phyloP scores from a whole-genome alignment of 2,797 vertebrate species.

The Alexandromys oeconomus region DNA sequence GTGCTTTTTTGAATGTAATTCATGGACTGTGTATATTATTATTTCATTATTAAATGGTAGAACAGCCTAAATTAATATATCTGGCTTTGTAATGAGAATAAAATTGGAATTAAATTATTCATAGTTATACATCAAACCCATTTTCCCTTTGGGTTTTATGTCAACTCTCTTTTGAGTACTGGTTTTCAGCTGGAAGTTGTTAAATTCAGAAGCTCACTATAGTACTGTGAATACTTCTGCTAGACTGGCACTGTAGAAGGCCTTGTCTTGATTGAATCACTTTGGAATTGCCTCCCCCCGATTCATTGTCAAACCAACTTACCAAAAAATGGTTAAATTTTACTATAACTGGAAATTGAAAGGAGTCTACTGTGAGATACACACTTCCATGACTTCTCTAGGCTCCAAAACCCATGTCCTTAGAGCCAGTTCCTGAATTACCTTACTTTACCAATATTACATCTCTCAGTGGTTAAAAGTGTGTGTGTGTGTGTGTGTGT shows the following conservation, averaged over 20 bases:
- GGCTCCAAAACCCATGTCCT: slow-evolving; percentile 17
- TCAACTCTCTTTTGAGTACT: slow-evolving; percentile 34
- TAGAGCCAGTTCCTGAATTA: slow-evolving; percentile 80
- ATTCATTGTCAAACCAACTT: slow-evolving; percentile 15
- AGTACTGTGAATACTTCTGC: background rate
- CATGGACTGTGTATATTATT: slow-evolving; percentile 57
- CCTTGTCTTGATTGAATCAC: slow-evolving; percentile 47
- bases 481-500: background rate
- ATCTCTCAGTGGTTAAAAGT: slow-evolving; percentile 66
- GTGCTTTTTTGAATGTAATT: slow-evolving; percentile 77
- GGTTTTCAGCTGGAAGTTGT: slow-evolving; percentile 60
- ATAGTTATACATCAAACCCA: slow-evolving; percentile 48
- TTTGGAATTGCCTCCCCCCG: slow-evolving; percentile 14
- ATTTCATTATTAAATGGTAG: slow-evolving; percentile 46
- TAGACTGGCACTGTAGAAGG: background rate
- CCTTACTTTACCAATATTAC: slow-evolving; percentile 62
- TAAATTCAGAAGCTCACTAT: slow-evolving; percentile 25
- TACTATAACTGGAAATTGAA: slow-evolving; percentile 58
- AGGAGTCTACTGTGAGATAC: background rate
- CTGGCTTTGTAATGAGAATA: slow-evolving; percentile 61
- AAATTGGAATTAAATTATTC: slow-evolving; percentile 55
- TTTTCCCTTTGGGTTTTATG: slow-evolving; percentile 49
- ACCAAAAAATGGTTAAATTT: slow-evolving; percentile 19
- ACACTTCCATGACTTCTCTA: background rate
- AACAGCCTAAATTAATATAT: slow-evolving; percentile 60